Evolutionary conservation across 92 coral and sea anemone genomes (phyloP).

Genomic region (Anthopleura xanthogrammica): DNA sequence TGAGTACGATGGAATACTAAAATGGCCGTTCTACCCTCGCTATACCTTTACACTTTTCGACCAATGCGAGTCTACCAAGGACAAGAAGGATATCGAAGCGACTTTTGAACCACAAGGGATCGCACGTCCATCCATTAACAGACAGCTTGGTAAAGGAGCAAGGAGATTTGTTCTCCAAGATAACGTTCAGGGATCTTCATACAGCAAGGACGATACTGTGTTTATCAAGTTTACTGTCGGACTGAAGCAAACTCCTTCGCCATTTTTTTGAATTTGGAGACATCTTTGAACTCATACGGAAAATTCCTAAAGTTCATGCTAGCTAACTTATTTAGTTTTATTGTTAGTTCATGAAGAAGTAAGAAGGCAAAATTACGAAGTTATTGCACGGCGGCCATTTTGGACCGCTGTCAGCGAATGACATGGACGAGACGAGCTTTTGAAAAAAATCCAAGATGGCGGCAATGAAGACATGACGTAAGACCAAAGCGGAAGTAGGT

Average conservation of each 20-base stretch:
- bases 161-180: conserved; percentile 88
- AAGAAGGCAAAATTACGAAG: not conserved
- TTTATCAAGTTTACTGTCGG: conserved; percentile 76
- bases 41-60: conserved; percentile 89
- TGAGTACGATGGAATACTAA: conserved; percentile 82
- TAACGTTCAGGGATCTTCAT: conserved; percentile 66
- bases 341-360: not conserved
- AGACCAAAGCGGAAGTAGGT: no score
- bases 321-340: no score
- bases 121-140: conserved; percentile 81
- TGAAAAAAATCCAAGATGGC: not conserved
- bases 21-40: conserved; percentile 94
- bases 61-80: conserved; percentile 74
- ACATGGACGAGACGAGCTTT: not conserved
- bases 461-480: not conserved
- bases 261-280: conserved; percentile 47
- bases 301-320: no score
- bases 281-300: no score
- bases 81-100: conserved; percentile 74
- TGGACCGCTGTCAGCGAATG: not conserved
- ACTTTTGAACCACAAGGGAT: conserved; percentile 94
- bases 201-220: conserved; percentile 81
- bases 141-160: conserved; percentile 99
- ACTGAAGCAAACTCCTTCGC: conserved; percentile 62
- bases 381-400: not conserved